These are phyloP conservation scores for Cervus canadensis DNA, from an alignment of 2,113 vertebrate species.

Conservation along the genomic window DNA sequence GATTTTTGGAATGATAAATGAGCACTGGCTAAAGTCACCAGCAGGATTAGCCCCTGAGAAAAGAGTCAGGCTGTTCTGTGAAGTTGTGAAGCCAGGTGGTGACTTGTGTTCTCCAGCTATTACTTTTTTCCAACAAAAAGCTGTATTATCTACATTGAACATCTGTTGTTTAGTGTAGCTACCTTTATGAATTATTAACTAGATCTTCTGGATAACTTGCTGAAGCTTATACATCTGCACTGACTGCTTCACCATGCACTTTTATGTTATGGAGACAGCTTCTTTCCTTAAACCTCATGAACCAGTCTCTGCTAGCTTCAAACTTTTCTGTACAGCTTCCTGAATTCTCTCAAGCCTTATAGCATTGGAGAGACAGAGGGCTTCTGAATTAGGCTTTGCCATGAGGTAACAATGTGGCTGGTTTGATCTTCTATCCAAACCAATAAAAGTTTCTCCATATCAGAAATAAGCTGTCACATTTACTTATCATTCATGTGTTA, in stretches of 20 bases:
- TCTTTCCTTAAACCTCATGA: neutral
- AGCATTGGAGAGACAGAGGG: neutral
- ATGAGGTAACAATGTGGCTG: neutral
- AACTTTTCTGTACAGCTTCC: neutral
- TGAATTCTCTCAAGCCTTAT: neutral
- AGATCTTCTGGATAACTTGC: neutral
- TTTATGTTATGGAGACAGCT: neutral
- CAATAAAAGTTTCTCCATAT: neutral
- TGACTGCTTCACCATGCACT: neutral
- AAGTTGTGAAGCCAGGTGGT: neutral
- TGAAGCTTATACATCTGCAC: neutral
- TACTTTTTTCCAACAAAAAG: neutral
- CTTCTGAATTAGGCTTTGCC: neutral
- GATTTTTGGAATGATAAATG: neutral
- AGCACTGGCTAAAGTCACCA: neutral
- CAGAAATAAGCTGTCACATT: neutral
- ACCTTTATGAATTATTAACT: neutral
- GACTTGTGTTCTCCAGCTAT: neutral
- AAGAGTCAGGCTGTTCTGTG: neutral
- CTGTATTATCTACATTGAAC: neutral
- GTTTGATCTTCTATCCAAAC: neutral
- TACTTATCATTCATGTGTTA: neutral
- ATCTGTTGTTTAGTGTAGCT: neutral
- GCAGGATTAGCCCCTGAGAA: neutral
- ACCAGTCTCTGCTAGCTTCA: neutral